phyloP scores from a whole-genome alignment of 1,140 invertebrate species.

The Cotesia typhae region DNA sequence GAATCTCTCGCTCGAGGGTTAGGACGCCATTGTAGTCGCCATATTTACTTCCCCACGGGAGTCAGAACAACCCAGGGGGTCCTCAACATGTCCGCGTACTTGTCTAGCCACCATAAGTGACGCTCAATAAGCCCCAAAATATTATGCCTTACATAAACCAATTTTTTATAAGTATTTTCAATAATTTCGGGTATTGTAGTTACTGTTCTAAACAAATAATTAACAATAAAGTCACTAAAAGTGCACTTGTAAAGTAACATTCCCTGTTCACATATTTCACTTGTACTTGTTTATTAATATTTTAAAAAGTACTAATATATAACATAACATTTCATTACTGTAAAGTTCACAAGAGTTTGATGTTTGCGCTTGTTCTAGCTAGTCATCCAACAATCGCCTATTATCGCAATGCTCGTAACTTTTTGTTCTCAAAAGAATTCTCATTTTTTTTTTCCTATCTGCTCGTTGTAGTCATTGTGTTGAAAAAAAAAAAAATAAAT shows the following conservation, averaged over 20 bases:
- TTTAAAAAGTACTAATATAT: no score
- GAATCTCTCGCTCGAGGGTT: conserved; percentile 26
- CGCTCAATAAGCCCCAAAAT: conserved; percentile 52
- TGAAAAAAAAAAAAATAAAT: conserved; percentile 12
- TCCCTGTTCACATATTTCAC: no score
- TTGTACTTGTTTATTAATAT: no score
- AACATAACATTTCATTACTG: background rate
- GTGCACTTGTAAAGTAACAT: no score
- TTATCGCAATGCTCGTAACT: conserved; percentile 34
- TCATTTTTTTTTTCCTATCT: conserved; percentile 10
- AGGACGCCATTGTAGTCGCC: conserved; percentile 61
- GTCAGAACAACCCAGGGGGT: conserved; percentile 51
- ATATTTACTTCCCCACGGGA: conserved; percentile 57
- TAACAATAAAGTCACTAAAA: no score
- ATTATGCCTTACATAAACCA: conserved; percentile 3
- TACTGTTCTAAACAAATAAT: conserved; percentile 1
- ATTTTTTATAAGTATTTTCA: background rate
- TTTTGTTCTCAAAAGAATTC: conserved; percentile 17
- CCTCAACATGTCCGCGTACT: conserved; percentile 49
- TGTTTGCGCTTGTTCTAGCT: conserved; percentile 12
- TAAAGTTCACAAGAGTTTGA: background rate
- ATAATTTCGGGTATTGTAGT: background rate
- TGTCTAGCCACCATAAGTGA: conserved; percentile 49
- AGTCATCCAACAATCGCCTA: conserved; percentile 23
- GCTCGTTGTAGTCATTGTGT: conserved; percentile 8